These are phyloP conservation scores for Eumerus sabulonum DNA, from an alignment of 2,888 invertebrate genomes.

Conservation along the genomic window DNA sequence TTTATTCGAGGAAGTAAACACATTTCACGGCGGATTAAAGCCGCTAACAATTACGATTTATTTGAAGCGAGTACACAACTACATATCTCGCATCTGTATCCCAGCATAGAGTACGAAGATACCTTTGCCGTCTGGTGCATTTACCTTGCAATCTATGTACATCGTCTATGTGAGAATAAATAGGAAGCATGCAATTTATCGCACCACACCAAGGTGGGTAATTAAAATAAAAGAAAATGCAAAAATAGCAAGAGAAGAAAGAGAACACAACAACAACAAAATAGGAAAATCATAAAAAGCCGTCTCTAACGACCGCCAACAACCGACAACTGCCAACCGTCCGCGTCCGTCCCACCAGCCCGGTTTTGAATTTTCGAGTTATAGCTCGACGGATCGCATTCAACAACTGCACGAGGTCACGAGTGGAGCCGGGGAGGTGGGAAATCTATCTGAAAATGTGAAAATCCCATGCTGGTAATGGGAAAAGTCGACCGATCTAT, in stretches of 20 bases:
- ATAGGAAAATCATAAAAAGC: not conserved
- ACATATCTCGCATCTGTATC: no score
- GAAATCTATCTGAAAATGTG: not conserved
- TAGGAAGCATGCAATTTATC: slow-evolving; percentile 57
- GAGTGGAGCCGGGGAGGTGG: not conserved
- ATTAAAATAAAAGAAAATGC: slow-evolving; percentile 45
- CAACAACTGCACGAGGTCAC: slow-evolving; percentile 47
- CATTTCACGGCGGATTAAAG: slow-evolving; percentile 58
- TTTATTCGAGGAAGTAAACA: slow-evolving; percentile 58
- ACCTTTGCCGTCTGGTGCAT: no score
- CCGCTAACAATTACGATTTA: slow-evolving; percentile 54
- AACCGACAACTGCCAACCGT: not conserved
- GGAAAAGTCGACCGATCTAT: slow-evolving; percentile 29
- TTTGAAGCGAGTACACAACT: slow-evolving; percentile 38
- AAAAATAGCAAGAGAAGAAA: slow-evolving; percentile 24
- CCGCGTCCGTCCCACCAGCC: slow-evolving; percentile 11
- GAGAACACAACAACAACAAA: slow-evolving; percentile 40
- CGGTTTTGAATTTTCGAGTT: slow-evolving; percentile 16
- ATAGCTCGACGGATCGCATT: not conserved
- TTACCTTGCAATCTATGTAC: no score
- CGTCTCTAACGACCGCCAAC: not conserved
- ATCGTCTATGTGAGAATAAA: slow-evolving; percentile 18
- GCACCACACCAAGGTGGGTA: slow-evolving; percentile 63
- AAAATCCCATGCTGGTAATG: not conserved
- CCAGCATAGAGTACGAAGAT: no score